Base-by-base conservation (phyloP, 2,797 vertebrate species). In the Sphenopsis melanotis region DNA sequence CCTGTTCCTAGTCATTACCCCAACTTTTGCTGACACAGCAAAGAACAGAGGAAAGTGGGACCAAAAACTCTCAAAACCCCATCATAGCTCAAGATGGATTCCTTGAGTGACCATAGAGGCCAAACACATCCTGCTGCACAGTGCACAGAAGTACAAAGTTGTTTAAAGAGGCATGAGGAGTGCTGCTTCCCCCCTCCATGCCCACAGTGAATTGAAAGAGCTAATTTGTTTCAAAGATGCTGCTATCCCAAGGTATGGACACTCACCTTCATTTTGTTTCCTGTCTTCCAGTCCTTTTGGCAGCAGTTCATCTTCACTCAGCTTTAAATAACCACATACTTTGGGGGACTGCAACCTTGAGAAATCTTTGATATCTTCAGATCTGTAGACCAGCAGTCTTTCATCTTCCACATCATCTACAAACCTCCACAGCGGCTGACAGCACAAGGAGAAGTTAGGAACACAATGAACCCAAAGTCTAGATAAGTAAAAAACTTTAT, bases 351-450 rank as follows among this genome's bases (percentile, higher is more conserved):
- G 98, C 29, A 99, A 92, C 55, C 98, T 98, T 81, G 99, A 99
- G 86, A 99, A 97, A 93, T 99, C 99, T 96, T 94, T 98, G 85
- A 99, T 99, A 97, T 99, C 99, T 81, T 99, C 98, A 11, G 99
- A 99, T 95, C 98, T 99, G 95, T 99, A 99, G 60, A 99, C 98
- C 88, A 99, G 97, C 76, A 99, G 95, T 77, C 98, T 98, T 93
- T 98, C 98, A 87, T 99, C 98, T 75, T 95, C 82, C 16, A 96
- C 87, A 27, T 98, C 95, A 80, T 99, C 98, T 70, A 98, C 97
- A 95, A 99, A 99, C 94, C 99, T 98, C 99, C 99, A 99, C 78
- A 99, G 97, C 3, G 99, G 99, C 99, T 99, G 90, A 61, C 17
- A 79, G 80, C n/a, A 75, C 22, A 95, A 85, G 56, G n/a, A 70